Evolutionary conservation across 1,140 invertebrate species (phyloP).

Genomic region (Drosophila kepulauana): DNA sequence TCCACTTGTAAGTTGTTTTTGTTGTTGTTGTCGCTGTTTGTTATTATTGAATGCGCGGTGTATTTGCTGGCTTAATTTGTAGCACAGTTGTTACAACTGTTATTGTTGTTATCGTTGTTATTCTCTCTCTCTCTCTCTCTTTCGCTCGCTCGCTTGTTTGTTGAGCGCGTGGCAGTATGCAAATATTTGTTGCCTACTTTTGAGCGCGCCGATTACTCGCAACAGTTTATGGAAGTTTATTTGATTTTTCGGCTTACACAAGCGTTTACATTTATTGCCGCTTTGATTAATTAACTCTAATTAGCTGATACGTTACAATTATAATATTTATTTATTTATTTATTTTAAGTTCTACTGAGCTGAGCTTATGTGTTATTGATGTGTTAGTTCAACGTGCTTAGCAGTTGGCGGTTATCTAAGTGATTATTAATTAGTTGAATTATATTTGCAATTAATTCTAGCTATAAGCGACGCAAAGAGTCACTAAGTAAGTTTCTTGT

Average conservation of each 20-base stretch:
- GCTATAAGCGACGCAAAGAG: neutral
- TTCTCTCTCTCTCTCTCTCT: too few relatives aligned
- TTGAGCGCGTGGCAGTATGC: conserved; percentile 21
- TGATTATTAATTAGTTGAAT: conserved; percentile 32
- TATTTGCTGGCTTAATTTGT: conserved; percentile 42
- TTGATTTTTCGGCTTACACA: conserved; percentile 20
- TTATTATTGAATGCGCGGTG: conserved; percentile 17
- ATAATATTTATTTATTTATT: conserved; percentile 2
- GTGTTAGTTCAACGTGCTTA: conserved; percentile 18
- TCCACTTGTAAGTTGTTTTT: conserved; percentile 33
- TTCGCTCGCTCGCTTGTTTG: neutral
- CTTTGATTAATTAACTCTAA: conserved; percentile 20
- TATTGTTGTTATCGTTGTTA: conserved; percentile 11
- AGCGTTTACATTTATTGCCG: conserved; percentile 1
- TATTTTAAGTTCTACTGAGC: neutral
- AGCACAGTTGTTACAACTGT: conserved; percentile 1
- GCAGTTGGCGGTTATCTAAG: conserved; percentile 14
- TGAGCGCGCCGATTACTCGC: conserved; percentile 4
- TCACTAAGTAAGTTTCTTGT: conserved; percentile 20
- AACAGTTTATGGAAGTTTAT: conserved; percentile 1
- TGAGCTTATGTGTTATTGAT: conserved; percentile 30
- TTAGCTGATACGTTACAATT: conserved; percentile 19
- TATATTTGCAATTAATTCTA: conserved; percentile 23
- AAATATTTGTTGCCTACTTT: conserved; percentile 42
- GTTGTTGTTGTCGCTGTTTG: neutral